phyloP scores from a whole-genome alignment of 2,797 vertebrate genomes.

The Pangasius krempfi region DNA sequence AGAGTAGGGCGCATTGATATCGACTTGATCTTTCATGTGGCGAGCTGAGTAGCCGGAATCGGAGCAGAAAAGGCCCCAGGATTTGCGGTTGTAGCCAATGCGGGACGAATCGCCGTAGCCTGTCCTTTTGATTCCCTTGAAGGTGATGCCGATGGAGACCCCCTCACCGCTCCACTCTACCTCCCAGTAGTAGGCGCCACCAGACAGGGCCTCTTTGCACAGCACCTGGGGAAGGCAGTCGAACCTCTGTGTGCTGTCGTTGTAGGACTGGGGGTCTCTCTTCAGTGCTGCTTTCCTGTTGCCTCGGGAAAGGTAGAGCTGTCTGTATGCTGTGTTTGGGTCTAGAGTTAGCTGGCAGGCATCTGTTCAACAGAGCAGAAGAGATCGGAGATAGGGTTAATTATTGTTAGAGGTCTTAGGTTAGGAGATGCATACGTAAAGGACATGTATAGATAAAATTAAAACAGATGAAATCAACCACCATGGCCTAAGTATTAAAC shows the following conservation, averaged over 20 bases:
- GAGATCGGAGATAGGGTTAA: not conserved
- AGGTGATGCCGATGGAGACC: slow-evolving; percentile 76
- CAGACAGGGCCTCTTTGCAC: slow-evolving; percentile 74
- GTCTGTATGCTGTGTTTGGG: slow-evolving; percentile 77
- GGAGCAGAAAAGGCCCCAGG: slow-evolving; percentile 83
- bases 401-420: not conserved
- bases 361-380: slow-evolving; percentile 63
- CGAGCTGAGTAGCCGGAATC: slow-evolving; percentile 81
- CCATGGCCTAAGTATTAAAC: not conserved
- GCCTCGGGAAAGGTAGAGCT: slow-evolving; percentile 77
- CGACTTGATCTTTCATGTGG: slow-evolving; percentile 79
- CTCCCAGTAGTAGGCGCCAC: slow-evolving; percentile 80
- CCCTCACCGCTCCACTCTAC: slow-evolving; percentile 83
- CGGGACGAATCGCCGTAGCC: slow-evolving; percentile 78
- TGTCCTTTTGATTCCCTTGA: slow-evolving; percentile 78
- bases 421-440: not conserved
- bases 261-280: slow-evolving; percentile 75
- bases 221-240: slow-evolving; percentile 82
- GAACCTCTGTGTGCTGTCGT: slow-evolving; percentile 70
- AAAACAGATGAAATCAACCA: slow-evolving; percentile 7
- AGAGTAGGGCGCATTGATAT: slow-evolving; percentile 75
- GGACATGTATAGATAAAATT: not conserved
- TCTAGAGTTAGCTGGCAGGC: slow-evolving; percentile 78
- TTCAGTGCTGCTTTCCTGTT: slow-evolving; percentile 79
- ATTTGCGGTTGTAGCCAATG: slow-evolving; percentile 83